phyloP scores from a whole-genome alignment of 2,888 invertebrate species.

The Troides helena region DNA sequence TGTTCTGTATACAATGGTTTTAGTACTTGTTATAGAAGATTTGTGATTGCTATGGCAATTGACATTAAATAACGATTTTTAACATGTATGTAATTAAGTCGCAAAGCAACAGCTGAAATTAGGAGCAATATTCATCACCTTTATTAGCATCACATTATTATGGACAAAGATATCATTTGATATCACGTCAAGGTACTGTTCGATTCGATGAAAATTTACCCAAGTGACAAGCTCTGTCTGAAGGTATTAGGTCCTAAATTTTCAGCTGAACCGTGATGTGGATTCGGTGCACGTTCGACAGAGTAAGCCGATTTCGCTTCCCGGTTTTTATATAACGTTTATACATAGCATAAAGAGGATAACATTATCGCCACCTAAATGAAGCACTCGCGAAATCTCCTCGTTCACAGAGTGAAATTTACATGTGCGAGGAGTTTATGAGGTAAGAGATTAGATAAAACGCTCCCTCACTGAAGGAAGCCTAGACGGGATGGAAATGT shows the following conservation, averaged over 20 bases:
- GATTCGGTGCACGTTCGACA: background rate
- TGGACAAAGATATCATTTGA: no score
- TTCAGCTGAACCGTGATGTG: background rate
- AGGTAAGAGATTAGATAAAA: conserved; percentile 13
- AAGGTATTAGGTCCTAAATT: background rate
- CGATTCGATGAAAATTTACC: no score
- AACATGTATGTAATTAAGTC: no score
- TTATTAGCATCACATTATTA: no score
- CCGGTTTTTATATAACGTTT: conserved; percentile 10
- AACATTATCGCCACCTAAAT: conserved; percentile 16
- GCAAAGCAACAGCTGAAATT: no score
- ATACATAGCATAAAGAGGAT: conserved; percentile 2
- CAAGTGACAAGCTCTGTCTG: background rate
- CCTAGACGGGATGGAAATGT: background rate
- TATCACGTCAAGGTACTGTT: no score
- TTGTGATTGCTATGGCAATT: no score
- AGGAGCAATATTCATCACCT: no score
- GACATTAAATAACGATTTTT: no score
- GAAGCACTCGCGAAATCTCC: conserved; percentile 13
- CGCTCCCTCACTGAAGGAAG: background rate
- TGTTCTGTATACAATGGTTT: no score
- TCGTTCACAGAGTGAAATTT: conserved; percentile 17
- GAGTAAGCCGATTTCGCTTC: background rate
- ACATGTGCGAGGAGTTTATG: conserved; percentile 16
- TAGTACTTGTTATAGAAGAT: no score